Base-by-base conservation (phyloP, 2,797 vertebrate species). In the Rhabdophis nuchalis region DNA sequence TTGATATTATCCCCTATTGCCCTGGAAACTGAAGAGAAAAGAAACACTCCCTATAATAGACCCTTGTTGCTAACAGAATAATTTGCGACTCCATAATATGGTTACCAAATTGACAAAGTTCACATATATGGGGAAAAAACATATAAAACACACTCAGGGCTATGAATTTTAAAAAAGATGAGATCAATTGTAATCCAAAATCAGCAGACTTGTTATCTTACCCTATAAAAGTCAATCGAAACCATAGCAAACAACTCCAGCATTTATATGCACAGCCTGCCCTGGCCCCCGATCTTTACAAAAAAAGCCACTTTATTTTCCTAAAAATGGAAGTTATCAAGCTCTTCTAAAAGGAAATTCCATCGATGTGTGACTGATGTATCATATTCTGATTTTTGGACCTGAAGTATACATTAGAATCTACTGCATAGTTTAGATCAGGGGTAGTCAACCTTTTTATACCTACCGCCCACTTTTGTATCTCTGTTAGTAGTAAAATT, bases 341-440 rank as follows among this genome's bases (percentile, higher is more conserved):
- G 7, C 29, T 50, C 27, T 77, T 20, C 25, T 3, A 18, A 86
- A 53, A 91, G 6, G 18, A 16, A 58, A 46, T 18, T 89, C 50
- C 7, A 32, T n/a, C 25, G 1, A 36, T 82, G 5, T 68, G 52
- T 32, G n/a, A 46, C n/a, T 32, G 54, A 29, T 13, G 52, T 32
- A 68, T 50, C 52, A 32, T 20, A 20, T 53, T 36, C 27, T 52
- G 50, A 89, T n/a, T 32, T 1, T 93, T 29, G 3, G 53, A 89
- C 12, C 87, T 93, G n/a, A 88, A 94, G 58, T 86, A 61, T 50
- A 56, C 77, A 20, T 87, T 52, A 94, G 87, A 57, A 41, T 5
- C 85, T 36, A 90, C 14, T 56, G 23, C 57, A 46, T 18, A 16
- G 1, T 52, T 77, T 36, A 86, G 61, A 90, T 50, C n/a, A n/a